Percentiles rank a stretch among this genome's conserved stretches.
These are phyloP conservation scores for Laterallus jamaicensis DNA, from an alignment of 2,113 vertebrate genomes.

Conservation along the genomic window DNA sequence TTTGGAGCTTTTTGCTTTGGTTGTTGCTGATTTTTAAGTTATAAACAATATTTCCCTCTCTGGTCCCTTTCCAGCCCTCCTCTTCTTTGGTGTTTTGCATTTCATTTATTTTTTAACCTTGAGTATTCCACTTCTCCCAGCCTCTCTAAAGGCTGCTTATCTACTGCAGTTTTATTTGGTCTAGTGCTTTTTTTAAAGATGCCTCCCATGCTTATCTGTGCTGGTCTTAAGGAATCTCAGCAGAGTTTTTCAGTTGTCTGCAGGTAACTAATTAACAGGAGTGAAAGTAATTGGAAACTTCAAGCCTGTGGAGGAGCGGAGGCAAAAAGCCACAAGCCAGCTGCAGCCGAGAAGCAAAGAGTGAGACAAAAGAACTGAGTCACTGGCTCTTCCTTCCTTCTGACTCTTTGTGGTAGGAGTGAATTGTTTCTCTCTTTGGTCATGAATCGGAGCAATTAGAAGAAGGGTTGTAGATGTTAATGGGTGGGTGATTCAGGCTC, in stretches of 20 bases:
- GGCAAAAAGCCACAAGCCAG: not conserved
- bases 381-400: slow-evolving; percentile 34
- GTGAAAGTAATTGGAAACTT: not conserved
- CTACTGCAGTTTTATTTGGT: not conserved
- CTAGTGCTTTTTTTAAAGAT: not conserved
- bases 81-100: too few relatives aligned
- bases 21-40: not conserved
- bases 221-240: not conserved
- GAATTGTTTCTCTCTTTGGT: not conserved
- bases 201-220: not conserved
- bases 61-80: too few relatives aligned
- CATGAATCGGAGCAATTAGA: not conserved
- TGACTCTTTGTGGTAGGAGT: not conserved
- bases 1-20: too few relatives aligned
- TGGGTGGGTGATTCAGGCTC: not conserved
- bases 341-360: not conserved
- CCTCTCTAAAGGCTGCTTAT: not conserved
- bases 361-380: slow-evolving; percentile 46
- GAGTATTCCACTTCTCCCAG: not conserved
- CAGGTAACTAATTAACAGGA: not conserved
- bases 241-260: not conserved
- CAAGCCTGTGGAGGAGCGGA: not conserved
- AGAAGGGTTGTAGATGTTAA: not conserved
- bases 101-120: not conserved
- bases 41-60: too few relatives aligned